Percentiles rank a stretch among this genome's conserved stretches.
Evolutionary conservation across 1,140 invertebrate species (phyloP).

Genomic region (Listronotus oregonensis): DNA sequence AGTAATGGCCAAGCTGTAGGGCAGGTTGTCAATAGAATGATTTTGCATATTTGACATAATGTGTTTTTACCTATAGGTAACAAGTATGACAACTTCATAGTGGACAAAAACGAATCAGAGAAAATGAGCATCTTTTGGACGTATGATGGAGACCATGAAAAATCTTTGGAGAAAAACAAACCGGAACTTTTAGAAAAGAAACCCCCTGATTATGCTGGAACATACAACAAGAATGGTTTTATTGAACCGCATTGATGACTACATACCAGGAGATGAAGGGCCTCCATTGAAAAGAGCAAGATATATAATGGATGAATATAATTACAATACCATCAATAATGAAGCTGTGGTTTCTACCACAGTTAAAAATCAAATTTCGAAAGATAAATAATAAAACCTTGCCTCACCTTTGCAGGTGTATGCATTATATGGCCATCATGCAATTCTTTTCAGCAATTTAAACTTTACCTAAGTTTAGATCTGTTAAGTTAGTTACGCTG

Average conservation of each 20-base stretch:
- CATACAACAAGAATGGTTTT: conserved; percentile 43
- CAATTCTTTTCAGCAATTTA: too few species aligned
- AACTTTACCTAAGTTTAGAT: too few species aligned
- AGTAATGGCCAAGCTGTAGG: too few species aligned
- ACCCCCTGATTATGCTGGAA: conserved; percentile 32
- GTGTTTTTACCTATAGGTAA: conserved; percentile 9
- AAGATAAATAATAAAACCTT: conserved; percentile 19
- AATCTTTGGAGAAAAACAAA: conserved; percentile 44
- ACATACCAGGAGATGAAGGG: conserved; percentile 35
- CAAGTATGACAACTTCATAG: conserved; percentile 35
- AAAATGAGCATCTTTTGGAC: conserved; percentile 41
- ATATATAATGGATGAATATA: conserved; percentile 17
- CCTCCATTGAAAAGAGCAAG: conserved; percentile 41
- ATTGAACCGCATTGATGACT: conserved; percentile 51
- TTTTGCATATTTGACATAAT: too few species aligned
- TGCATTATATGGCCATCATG: too few species aligned
- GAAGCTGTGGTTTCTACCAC: conserved; percentile 23
- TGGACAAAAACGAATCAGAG: conserved; percentile 38
- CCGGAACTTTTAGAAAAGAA: conserved; percentile 17
- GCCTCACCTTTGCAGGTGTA: background rate
- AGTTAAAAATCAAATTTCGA: conserved; percentile 22
- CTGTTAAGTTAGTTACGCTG: too few species aligned
- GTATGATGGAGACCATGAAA: conserved; percentile 43
- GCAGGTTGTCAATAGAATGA: too few species aligned
- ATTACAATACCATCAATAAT: conserved; percentile 10